A percentile compares a stretch with the other conserved stretches of the same genome.
These are phyloP conservation scores for Athalia circularis DNA, from an alignment of 2,888 invertebrate genomes.

Conservation along the genomic window DNA sequence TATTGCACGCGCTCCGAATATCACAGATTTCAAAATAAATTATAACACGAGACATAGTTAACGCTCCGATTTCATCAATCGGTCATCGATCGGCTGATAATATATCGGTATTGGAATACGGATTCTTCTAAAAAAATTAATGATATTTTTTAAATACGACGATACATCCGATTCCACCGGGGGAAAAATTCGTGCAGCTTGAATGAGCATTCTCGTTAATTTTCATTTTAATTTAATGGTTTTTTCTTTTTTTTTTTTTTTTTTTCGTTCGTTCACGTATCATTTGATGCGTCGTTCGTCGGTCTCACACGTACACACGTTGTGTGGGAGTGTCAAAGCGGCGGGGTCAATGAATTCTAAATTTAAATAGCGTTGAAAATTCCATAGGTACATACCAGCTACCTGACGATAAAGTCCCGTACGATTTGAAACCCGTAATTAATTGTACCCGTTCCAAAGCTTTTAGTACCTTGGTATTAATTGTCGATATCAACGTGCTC, in stretches of 20 bases:
- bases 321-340: background rate
- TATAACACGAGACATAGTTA: constrained; percentile 34
- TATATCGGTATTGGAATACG: background rate
- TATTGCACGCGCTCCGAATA: background rate
- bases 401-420: constrained; percentile 22
- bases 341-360: constrained; percentile 3
- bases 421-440: constrained; percentile 12
- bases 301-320: background rate
- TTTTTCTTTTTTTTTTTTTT: too few species aligned
- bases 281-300: background rate
- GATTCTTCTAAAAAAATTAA: background rate
- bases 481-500: constrained; percentile 26
- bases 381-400: background rate
- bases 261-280: background rate
- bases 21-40: constrained; percentile 28
- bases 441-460: constrained; percentile 30
- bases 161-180: too few species aligned
- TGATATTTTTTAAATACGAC: background rate
- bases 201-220: too few species aligned
- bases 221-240: too few species aligned
- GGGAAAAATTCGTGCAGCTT: too few species aligned
- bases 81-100: constrained; percentile 26
- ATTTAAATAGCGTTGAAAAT: constrained; percentile 25
- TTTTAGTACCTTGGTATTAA: constrained; percentile 34
- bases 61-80: constrained; percentile 42